phyloP scores from a whole-genome alignment of 2,113 vertebrate species.

The Dipodomys merriami region DNA sequence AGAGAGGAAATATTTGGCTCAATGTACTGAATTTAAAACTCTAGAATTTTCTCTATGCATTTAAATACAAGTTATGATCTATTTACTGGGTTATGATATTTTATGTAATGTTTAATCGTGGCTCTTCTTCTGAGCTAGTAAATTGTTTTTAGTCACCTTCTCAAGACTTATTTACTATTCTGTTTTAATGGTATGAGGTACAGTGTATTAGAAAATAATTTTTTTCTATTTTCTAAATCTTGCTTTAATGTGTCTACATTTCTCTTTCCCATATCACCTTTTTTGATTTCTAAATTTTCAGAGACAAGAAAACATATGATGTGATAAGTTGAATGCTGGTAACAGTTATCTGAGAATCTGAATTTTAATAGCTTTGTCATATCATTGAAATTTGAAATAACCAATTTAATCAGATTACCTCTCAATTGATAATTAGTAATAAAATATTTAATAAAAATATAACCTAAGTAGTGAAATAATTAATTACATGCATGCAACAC shows the following conservation, averaged over 20 bases:
- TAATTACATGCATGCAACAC: background rate
- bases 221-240: conserved; percentile 1
- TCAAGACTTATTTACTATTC: background rate
- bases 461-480: background rate
- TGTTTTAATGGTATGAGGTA: conserved; percentile 1
- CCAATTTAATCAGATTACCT: background rate
- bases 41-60: background rate
- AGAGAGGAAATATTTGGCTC: conserved; percentile 32
- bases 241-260: background rate
- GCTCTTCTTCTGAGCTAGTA: background rate
- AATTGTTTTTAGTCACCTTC: conserved; percentile 18
- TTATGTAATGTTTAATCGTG: conserved; percentile 13
- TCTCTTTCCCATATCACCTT: conserved; percentile 8
- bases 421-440: background rate
- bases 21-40: conserved; percentile 60
- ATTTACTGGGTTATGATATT: conserved; percentile 33
- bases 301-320: conserved; percentile 9
- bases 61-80: background rate
- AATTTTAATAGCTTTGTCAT: background rate
- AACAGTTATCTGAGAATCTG: background rate
- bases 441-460: background rate
- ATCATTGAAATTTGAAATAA: background rate
- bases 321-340: background rate
- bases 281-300: conserved; percentile 49
- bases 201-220: conserved; percentile 38